phyloP scores from a whole-genome alignment of 2,113 vertebrate species.

The Eira barbara region DNA sequence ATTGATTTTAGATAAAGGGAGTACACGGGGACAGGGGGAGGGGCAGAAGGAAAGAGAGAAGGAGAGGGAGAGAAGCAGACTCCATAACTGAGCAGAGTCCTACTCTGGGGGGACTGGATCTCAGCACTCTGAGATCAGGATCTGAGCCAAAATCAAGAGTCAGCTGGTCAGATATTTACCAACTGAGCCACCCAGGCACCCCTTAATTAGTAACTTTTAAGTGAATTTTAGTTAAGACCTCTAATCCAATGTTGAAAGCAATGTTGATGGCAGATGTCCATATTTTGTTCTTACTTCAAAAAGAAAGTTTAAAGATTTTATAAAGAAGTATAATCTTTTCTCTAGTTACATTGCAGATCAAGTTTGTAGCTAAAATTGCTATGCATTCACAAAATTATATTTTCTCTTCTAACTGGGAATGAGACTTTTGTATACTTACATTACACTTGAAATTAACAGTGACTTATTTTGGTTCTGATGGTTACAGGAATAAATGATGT shows the following conservation, averaged over 20 bases:
- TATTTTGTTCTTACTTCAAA: background rate
- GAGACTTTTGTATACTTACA: background rate
- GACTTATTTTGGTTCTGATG: background rate
- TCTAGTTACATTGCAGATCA: background rate
- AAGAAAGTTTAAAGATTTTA: background rate
- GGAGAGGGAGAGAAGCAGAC: background rate
- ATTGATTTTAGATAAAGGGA: background rate
- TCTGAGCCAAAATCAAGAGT: background rate
- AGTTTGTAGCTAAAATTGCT: background rate
- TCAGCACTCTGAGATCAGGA: background rate
- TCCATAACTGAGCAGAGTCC: background rate
- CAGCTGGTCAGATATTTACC: background rate
- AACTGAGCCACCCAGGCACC: background rate
- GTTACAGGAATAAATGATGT: background rate
- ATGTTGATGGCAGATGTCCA: background rate
- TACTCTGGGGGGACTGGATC: background rate
- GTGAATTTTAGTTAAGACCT: background rate
- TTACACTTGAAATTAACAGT: background rate
- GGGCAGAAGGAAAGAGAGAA: background rate
- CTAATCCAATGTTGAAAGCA: background rate
- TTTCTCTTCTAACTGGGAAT: background rate
- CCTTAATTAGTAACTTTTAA: background rate
- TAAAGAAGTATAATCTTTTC: background rate
- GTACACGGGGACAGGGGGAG: background rate
- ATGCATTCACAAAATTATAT: background rate